Percentiles rank a stretch among this genome's conserved stretches.
phyloP scores from a whole-genome alignment of 2,113 vertebrate species.

The Synodontis membranacea region DNA sequence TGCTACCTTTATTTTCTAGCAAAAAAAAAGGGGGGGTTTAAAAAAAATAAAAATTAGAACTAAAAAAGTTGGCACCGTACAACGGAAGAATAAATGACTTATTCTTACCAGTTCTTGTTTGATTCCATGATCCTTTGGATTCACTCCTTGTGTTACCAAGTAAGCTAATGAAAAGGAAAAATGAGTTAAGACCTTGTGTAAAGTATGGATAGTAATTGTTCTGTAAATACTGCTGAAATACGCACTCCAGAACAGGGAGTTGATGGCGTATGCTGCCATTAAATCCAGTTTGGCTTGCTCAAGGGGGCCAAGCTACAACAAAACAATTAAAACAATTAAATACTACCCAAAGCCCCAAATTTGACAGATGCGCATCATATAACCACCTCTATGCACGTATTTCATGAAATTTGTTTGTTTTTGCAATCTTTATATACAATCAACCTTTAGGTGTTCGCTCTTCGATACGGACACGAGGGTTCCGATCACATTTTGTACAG shows the following conservation, averaged over 20 bases:
- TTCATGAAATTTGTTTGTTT: background rate
- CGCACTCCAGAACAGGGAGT: constrained; percentile 98
- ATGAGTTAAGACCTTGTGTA: background rate
- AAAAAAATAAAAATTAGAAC: no score
- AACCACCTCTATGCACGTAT: background rate
- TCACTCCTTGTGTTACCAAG: constrained; percentile 89
- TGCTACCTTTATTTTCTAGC: background rate
- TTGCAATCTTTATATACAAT: background rate
- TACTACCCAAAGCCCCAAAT: background rate
- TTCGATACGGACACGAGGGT: constrained; percentile 85
- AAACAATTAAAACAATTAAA: constrained; percentile 20
- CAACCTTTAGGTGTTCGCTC: constrained; percentile 82
- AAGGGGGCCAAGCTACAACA: constrained; percentile 84
- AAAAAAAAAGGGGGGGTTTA: no score
- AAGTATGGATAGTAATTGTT: background rate
- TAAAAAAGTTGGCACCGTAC: background rate
- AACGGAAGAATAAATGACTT: background rate
- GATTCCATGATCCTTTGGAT: constrained; percentile 94
- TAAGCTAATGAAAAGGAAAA: constrained; percentile 77
- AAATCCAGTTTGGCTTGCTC: constrained; percentile 96
- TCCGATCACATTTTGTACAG: constrained; percentile 83
- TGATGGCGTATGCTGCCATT: constrained; percentile 90
- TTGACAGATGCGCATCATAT: background rate
- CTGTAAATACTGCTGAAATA: constrained; percentile 43
- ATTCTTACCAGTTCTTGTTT: constrained; percentile 92